Evolutionary conservation across 1,140 invertebrate genomes (phyloP), one percentile per base, ranked within the genome.

Genomic region (Chionoecetes opilio): DNA sequence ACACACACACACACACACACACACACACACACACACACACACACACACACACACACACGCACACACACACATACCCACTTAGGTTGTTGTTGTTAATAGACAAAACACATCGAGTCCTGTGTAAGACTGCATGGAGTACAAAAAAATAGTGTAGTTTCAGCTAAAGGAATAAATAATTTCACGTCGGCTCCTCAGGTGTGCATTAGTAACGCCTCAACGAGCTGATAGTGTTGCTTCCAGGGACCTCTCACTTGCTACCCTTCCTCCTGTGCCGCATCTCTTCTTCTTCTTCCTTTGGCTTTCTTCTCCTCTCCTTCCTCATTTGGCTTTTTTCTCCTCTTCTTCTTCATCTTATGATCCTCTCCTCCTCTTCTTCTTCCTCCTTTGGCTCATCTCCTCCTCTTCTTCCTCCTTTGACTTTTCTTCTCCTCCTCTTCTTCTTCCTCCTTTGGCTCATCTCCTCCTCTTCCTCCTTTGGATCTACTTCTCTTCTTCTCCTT

Each of bases 1-100:
- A 92, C 31, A 92, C 63, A 82, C 32, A 92, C 75, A 35, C 75
- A 92, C 32, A 92, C 38, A 82, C 75, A 92, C 75, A 75, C 38
- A 53, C 75, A 32, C 75, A 32, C 38, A 35, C 75, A 35, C 75
- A 82, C 75, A 84, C 41, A 37, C 41, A 85, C n/a, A 82, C 63
- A 93, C 21, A 82, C 32, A 93, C 37, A 82, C 37, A 85, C 26
- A 38, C 11, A 93, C 35, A 84, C 34, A 84, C 82, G 37, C n/a
- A 93, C 82, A 35, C 53, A 92, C 41, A 63, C 17, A 75, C 31
- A 17, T 63, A 75, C 63, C 34, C 26, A 75, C 21, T 11, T 26
- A 92, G 29, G 34, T 34, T 75, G 29, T 5, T 46, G 46, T 31
- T 29, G 29, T 29, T 21, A 41, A 31, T 29, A 8, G 46, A 17